Evolutionary conservation across 2,113 vertebrate species (phyloP), one percentile per base, ranked within the genome.

Genomic region (Prinia subflava): DNA sequence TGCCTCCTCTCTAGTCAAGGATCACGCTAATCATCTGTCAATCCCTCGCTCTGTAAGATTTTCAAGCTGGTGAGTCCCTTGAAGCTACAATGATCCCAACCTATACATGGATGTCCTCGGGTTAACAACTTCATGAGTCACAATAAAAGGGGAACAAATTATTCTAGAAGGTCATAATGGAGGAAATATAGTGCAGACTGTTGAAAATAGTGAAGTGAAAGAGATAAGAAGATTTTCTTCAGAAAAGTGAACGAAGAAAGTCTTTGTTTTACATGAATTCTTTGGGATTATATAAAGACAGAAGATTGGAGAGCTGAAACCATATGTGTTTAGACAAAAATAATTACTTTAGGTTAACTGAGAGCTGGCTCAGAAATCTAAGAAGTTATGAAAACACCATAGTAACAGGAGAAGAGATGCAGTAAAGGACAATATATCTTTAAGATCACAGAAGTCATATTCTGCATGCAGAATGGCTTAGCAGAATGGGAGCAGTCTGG

Each of bases 241-340:
- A 47, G 25, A 88, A 82, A 79, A 71, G 25, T 23, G 7, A 60
- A 69, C 31, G 7, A 33, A 83, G 27, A 37, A 89, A 83, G 9
- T 13, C 47, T 79, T 87, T 77, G 69, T 83, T 95, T 92, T 89
- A 46, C 44, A 27, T 9, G 0, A 83, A 70, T 83, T 89, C 10
- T 65, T 68, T 25, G 10, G 21, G 23, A 39, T 77, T 95, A 46
- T 77, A 59, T 59, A 80, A 85, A 93, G 84, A 74, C 70, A 86
- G 52, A 88, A 78, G 68, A 86, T 39, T 86, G n/a, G 20, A 73
- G 49, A 87, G 22, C 55, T 89, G 64, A 41, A 94, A 53, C 69
- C 65, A 50, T 93, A 93, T 92, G 83, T 89, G 76, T 94, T 95
- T 95, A 94, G 64, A 37, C 79, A 90, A 96, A 97, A 97, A 97